These are phyloP conservation scores for Dolichomitus sp. DNA, from an alignment of 2,888 invertebrate species.

Conservation along the genomic window DNA sequence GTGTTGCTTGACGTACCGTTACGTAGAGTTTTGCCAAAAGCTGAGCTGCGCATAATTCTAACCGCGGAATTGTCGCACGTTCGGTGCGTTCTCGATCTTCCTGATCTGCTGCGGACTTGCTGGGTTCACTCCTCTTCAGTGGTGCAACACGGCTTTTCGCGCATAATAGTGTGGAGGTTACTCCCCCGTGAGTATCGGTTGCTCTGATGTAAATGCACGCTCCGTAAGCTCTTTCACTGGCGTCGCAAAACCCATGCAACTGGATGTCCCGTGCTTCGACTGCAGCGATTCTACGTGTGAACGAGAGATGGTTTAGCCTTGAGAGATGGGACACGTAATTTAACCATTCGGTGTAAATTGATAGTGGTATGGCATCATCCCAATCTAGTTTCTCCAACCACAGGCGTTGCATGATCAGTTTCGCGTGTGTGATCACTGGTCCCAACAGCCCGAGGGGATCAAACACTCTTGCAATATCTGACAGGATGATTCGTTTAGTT, in stretches of 20 bases:
- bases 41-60: constrained; percentile 51
- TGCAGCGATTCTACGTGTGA: no score
- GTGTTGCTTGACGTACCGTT: constrained; percentile 15
- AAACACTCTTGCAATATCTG: constrained; percentile 44
- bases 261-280: no score
- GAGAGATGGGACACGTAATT: no score
- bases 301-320: no score
- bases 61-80: constrained; percentile 37
- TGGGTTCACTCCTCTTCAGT: background rate
- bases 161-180: background rate
- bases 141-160: constrained; percentile 1
- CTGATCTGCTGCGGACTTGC: background rate
- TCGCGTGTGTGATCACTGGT: constrained; percentile 44
- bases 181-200: background rate
- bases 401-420: constrained; percentile 48
- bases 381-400: constrained; percentile 46
- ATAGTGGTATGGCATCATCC: constrained; percentile 35
- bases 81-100: background rate
- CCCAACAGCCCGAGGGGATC: constrained; percentile 51
- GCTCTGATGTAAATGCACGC: background rate
- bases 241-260: background rate
- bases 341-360: no score
- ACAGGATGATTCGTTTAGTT: constrained; percentile 52
- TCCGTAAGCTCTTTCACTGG: background rate
- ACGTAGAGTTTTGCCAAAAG: constrained; percentile 37